Base-by-base conservation (phyloP, 2,888 invertebrate species). In the Cerceris ruficornis region DNA sequence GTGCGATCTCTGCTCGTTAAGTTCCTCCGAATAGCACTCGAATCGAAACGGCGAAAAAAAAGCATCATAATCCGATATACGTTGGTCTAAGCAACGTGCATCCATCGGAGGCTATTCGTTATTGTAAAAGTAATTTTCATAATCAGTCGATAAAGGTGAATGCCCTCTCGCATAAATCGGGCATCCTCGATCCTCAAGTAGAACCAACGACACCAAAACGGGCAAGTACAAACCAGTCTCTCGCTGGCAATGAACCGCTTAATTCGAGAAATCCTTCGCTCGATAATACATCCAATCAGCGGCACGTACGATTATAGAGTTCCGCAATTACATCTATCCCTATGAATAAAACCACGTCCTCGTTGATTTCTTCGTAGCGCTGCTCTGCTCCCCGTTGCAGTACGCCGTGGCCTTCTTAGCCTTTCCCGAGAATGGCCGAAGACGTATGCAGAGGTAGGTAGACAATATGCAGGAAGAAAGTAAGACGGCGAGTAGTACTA, bases 391-490 rank as follows among this genome's bases (percentile, higher is more conserved):
- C 7, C 86, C 85, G 78, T 92, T 71, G 39, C 73, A 81, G 59
- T 80, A 84, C 41, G 69, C 41, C 15, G 70, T 58, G 1, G 73
- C 57, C 55, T 94, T 93, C 11, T 94, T 94, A 86, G 94, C 94
- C 90, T 88, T 90, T 7, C 84, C 85, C n/a, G 96, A 95, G 57
- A 96, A 95, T 14, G 96, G 96, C 86, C 96, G 94, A 87, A 98
- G 93, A 86, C 97, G 95, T 59, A 98, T 94, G 92, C 97, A 98
- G 15, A 98, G 94, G 87, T 98, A 95, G 28, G 97, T 96, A 64
- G 98, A 98, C 82, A 98, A 94, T 46, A 97, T 94, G 90, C 98
- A 98, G 9, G 98, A 97, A 74, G 96, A 95, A 71, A 98, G 93
- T 84, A 98, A 93, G 66, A 98, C 96, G 68, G 96, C 96, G 75